Percentiles rank a stretch among this genome's conserved stretches.
These are phyloP conservation scores for Zosterops hypoxanthus DNA, from an alignment of 2,113 vertebrate species.

Conservation along the genomic window DNA sequence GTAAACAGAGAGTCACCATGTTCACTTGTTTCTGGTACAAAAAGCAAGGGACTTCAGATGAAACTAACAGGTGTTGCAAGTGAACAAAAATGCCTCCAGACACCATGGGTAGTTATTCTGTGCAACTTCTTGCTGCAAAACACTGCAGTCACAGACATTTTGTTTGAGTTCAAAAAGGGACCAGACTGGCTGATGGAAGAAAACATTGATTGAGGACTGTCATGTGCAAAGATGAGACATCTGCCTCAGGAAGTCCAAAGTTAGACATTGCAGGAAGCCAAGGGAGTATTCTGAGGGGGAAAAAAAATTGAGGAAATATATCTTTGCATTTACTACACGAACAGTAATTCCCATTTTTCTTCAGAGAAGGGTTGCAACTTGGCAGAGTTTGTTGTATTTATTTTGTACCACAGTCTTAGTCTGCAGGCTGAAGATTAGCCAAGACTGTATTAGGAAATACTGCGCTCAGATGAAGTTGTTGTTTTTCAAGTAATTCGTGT, in stretches of 20 bases:
- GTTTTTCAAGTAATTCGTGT: neutral
- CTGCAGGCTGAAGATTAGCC: neutral
- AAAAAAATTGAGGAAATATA: neutral
- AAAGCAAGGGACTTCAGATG: neutral
- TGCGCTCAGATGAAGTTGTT: neutral
- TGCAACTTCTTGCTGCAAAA: neutral
- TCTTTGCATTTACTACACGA: neutral
- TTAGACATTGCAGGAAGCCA: neutral
- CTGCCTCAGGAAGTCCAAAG: neutral
- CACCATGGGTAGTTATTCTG: neutral
- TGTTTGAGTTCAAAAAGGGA: neutral
- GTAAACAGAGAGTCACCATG: neutral
- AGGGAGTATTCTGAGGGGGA: neutral
- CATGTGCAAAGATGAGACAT: neutral
- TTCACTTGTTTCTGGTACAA: neutral
- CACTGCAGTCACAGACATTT: neutral
- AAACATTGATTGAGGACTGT: neutral
- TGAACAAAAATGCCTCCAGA: neutral
- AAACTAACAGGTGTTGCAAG: conserved; percentile 35
- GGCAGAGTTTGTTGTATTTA: neutral
- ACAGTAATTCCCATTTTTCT: neutral
- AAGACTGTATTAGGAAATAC: neutral
- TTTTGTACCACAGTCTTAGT: neutral
- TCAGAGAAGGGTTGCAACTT: neutral
- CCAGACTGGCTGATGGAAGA: neutral